Conservation (phyloP, 2,797 vertebrate species). For the Sarcophilus harrisii region DNA sequence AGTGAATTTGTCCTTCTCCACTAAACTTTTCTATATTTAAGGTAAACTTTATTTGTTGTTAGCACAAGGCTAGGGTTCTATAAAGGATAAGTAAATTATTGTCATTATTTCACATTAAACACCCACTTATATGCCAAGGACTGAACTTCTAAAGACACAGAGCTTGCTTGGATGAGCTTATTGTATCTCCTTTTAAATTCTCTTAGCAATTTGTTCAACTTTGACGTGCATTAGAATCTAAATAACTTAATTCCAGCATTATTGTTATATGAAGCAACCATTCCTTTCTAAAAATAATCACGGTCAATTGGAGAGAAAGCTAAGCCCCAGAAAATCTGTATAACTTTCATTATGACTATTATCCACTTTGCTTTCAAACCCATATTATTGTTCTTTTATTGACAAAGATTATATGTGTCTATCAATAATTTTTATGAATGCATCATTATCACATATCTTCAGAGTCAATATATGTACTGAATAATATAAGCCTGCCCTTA, state of each 20-base stretch:
- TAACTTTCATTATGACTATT: constrained; percentile 37
- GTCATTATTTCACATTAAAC: constrained; percentile 50
- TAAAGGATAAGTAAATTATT: constrained; percentile 49
- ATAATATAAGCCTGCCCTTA: neutral
- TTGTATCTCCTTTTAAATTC: constrained; percentile 42
- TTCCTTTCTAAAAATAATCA: constrained; percentile 53
- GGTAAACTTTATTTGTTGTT: constrained; percentile 44
- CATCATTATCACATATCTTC: constrained; percentile 29
- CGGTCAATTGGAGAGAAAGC: neutral
- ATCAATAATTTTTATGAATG: constrained; percentile 39
- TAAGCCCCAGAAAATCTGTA: neutral
- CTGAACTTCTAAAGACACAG: constrained; percentile 40
- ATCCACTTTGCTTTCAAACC: constrained; percentile 20
- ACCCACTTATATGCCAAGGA: constrained; percentile 33
- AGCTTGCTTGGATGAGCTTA: constrained; percentile 7
- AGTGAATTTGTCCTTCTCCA: constrained; percentile 14
- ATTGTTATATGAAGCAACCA: constrained; percentile 12
- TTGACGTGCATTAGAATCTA: constrained; percentile 21
- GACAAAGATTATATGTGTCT: neutral
- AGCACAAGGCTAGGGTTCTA: neutral
- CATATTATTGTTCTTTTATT: constrained; percentile 36
- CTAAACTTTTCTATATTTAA: constrained; percentile 60
- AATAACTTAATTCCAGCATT: constrained; percentile 51
- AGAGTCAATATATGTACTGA: constrained; percentile 5
- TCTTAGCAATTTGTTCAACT: constrained; percentile 41